These are phyloP conservation scores for Hyles lineata DNA, from an alignment of 2,888 invertebrate species.

Conservation along the genomic window DNA sequence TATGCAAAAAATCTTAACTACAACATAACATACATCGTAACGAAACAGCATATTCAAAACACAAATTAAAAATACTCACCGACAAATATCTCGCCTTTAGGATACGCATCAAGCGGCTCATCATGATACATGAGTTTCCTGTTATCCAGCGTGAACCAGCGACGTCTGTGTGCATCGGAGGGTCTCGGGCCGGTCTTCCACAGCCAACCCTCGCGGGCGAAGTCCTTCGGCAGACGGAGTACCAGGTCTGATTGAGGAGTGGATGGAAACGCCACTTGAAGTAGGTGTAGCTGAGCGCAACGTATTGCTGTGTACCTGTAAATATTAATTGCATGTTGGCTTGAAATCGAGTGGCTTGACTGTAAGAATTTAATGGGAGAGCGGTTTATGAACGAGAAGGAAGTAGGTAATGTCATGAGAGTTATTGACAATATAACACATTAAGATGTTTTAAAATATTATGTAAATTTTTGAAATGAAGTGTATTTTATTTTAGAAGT, in stretches of 20 bases:
- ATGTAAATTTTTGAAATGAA: too few relatives aligned
- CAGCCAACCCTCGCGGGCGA: constrained; percentile 93
- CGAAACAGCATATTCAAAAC: too few relatives aligned
- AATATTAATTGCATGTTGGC: neutral
- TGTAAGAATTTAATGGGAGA: too few relatives aligned
- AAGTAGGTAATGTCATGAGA: too few relatives aligned
- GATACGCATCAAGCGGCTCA: constrained; percentile 93
- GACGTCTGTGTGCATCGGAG: constrained; percentile 91
- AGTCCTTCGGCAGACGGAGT: constrained; percentile 91
- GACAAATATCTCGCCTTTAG: constrained; percentile 95
- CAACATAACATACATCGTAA: too few relatives aligned
- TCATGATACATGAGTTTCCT: constrained; percentile 97
- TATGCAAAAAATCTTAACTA: too few relatives aligned
- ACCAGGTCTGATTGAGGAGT: constrained; percentile 89
- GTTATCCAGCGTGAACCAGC: constrained; percentile 96
- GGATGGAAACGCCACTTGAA: constrained; percentile 93
- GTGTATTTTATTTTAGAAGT: too few relatives aligned
- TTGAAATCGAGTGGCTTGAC: too few relatives aligned
- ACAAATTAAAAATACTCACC: constrained; percentile 74
- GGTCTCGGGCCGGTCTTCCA: constrained; percentile 94
- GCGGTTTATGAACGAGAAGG: too few relatives aligned
- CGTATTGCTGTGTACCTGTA: constrained; percentile 90
- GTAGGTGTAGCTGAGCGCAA: constrained; percentile 92
- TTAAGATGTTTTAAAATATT: too few relatives aligned
- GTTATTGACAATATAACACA: too few relatives aligned